Percentiles rank a stretch among this genome's conserved stretches.
phyloP scores from a whole-genome alignment of 2,113 vertebrate genomes.

The Riparia riparia region DNA sequence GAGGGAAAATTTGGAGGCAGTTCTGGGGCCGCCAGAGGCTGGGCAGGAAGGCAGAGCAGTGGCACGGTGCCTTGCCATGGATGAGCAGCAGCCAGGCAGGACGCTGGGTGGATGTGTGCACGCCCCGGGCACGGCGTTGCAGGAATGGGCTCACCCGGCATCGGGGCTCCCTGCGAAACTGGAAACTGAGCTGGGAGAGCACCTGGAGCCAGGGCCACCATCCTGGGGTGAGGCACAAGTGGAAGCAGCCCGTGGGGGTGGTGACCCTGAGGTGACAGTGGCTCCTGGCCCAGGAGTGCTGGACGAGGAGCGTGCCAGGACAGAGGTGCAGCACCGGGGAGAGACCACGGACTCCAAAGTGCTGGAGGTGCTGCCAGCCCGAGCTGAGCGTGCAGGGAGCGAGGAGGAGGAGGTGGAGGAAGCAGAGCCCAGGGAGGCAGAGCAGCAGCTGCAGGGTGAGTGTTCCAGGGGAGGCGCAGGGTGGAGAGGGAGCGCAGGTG shows the following conservation, averaged over 20 bases:
- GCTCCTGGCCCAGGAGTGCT: neutral
- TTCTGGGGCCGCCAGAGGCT: neutral
- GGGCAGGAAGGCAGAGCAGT: neutral
- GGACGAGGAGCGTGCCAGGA: fast-evolving
- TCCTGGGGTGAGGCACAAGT: fast-evolving
- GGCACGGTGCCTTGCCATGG: neutral
- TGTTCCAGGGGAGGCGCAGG: fast-evolving
- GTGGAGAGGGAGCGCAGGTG: fast-evolving
- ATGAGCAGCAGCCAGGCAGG: neutral
- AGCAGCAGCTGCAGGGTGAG: neutral
- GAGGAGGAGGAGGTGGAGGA: neutral
- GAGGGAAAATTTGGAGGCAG: neutral
- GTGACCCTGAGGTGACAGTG: neutral
- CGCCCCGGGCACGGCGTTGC: fast-evolving
- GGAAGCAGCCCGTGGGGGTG: neutral
- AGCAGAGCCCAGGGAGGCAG: neutral
- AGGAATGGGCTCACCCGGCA: fast-evolving
- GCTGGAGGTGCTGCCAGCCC: neutral
- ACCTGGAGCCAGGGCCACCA: neutral
- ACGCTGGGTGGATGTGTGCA: fast-evolving
- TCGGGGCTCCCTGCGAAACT: fast-evolving
- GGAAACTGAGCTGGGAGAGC: neutral
- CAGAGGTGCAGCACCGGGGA: fast-evolving
- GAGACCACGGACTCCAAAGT: fast-evolving
- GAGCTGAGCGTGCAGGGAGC: fast-evolving